Base-by-base conservation (phyloP, 2,888 invertebrate species). In the Hypomecis atomaria region DNA sequence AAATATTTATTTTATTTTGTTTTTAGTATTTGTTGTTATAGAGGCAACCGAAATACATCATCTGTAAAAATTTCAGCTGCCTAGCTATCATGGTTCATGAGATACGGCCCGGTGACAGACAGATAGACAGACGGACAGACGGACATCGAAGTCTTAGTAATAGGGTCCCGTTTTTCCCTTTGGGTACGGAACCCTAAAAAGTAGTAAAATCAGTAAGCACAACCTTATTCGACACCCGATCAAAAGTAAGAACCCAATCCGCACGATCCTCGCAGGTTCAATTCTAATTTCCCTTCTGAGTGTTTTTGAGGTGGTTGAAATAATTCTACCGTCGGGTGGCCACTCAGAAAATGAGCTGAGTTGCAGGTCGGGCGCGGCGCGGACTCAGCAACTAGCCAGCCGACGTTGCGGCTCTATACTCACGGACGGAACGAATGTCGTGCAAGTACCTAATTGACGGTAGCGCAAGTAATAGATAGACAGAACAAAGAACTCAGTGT, bases 271-370 rank as follows among this genome's bases (percentile, higher is more conserved):
- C 36, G 44, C 33, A 44, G 44, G 64, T 65, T 53, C 61, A 49
- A 61, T 44, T 50, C 61, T 81, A 75, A 79, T 81, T 81, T 77
- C 75, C 74, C 74, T 77, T 70, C 70, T 60, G 69, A 73, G 72
- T 71, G 70, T 77, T 76, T 74, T 67, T 71, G 72, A 71, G 75
- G 71, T 70, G 72, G 73, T 69, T 71, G 81, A 77, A 79, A 82
- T 85, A 84, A 86, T 84, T 86, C 84, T 80, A 76, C 47, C 72
- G 82, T 75, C 80, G 85, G 82, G 74, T 77, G 78, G 81, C 81
- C 81, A 83, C 84, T 84, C 82, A 78, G 81, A 81, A 82, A 86
- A 81, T 81, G 81, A 84, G 84, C 87, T 82, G 86, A 85, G 73
- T 82, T 78, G 86, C 78, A 78, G 78, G 77, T 77, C 75, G 66